Evolutionary conservation across 2,888 invertebrate genomes (phyloP), one percentile per base, ranked within the genome.

Genomic region (Celastrina argiolus): DNA sequence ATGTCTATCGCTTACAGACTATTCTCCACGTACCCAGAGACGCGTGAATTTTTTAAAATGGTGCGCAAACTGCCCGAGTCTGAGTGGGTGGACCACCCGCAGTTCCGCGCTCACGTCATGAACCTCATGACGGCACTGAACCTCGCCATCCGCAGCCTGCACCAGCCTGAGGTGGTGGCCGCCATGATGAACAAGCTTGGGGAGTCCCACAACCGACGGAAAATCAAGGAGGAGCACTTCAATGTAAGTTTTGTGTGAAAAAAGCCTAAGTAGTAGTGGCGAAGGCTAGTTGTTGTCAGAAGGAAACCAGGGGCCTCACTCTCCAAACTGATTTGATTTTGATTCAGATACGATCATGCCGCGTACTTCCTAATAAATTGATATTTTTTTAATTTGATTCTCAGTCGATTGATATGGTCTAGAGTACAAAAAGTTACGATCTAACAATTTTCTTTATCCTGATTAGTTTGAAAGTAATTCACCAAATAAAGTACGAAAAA

Each of bases 131-230:
- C 81, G 0, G 69, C 84, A 0, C 45, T 88, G 0, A 77, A 83
- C 71, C 73, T 75, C 2, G 78, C 82, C 0, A 79, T 90, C 3
- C 63, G 66, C 1, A 79, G 82, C 68, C 71, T 90, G 1, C 65
- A 82, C 26, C 75, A 83, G 12, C 87, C 88, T 0, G 81, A 83
- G 8, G 70, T 86, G 0, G 86, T 85, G 2, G 73, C 76, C 0
- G 82, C 74, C 0, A 76, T 85, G 74, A 84, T 87, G 83, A 73
- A 79, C 42, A 87, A 85, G 63, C 73, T 88, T 2, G 88, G 88
- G 0, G 76, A 78, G 14, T 74, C 80, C 1, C 89, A 89, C 74
- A 71, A 70, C 2, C 74, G 66, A 22, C 74, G 76, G 10, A 72
- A 76, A 5, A 74, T 87, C 58, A 77, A 82, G 56, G 77, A 85